Base-by-base conservation (phyloP, 1,140 invertebrate species). In the Schlechtendalia chinensis region DNA sequence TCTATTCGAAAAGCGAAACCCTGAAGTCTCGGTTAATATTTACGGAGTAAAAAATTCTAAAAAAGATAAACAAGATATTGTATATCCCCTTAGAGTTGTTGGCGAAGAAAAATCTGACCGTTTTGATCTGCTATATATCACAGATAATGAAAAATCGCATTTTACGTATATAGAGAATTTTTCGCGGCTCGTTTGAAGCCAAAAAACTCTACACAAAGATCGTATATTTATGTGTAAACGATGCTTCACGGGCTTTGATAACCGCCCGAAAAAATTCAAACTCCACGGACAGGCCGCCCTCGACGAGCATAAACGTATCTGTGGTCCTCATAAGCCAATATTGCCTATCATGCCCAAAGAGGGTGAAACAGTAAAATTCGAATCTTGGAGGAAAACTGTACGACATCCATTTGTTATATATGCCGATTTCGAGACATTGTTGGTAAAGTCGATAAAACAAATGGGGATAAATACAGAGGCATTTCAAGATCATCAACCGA, bases 381-480 rank as follows among this genome's bases (percentile, higher is more conserved):
- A 22, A 0, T 47, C 1, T 1, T 63, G 45, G 32, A 11, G 24
- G 22, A 39, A 47, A 12, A 5, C 17, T 24, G 4, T 19, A 16
- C 0, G 29, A 8, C n/a, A 61, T 19, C 75, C 75, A 0, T 47
- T 47, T 19, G 75, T 63, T 2, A 63, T 80, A 0, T 80, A 80
- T 17, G 58, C 75, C 0, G 75, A 80, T 24, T 80, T 80, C 24
- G 75, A 80, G 24, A 29, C 56, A 12, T 2, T 39, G 12, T n/a
- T 63, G 4, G 12, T 22, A 1, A 32, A 8, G 1, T 10, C 17
- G 0, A 11, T 0, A 19, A 32, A 77, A 32, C 14, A 29, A 17
- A 32, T 27, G 16, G 50, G 29, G 17, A 2, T 3, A 45, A 32
- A 53, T 32, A 77, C 74, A 19, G 1, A 39, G 16, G 39, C 54